phyloP scores from a whole-genome alignment of 1,140 invertebrate genomes.

The Myzus persicae region DNA sequence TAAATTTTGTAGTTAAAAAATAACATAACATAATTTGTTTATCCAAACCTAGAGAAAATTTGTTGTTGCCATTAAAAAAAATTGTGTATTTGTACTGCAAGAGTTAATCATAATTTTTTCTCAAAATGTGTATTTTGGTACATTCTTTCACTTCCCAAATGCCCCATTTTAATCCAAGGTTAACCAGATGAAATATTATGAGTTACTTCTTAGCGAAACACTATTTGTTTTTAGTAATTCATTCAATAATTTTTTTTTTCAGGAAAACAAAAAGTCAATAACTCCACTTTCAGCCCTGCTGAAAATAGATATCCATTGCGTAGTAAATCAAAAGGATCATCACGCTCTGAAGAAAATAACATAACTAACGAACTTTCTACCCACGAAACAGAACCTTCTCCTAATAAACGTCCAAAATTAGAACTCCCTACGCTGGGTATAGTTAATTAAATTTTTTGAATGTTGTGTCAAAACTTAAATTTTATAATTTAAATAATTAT shows the following conservation, averaged over 20 bases:
- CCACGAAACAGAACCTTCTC: slow-evolving; percentile 46
- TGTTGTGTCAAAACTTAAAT: neutral
- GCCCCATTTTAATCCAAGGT: no score
- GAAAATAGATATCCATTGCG: slow-evolving; percentile 54
- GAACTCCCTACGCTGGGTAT: slow-evolving; percentile 51
- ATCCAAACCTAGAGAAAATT: no score
- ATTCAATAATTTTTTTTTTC: neutral
- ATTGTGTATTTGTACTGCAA: no score
- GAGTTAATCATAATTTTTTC: no score
- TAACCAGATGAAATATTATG: neutral
- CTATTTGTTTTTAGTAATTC: neutral
- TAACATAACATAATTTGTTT: no score
- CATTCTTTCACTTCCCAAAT: neutral
- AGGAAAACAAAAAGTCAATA: slow-evolving; percentile 42
- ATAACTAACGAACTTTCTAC: neutral
- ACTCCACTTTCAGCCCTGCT: neutral
- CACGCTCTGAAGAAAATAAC: neutral
- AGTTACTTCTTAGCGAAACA: neutral
- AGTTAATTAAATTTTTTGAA: neutral
- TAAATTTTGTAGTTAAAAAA: no score
- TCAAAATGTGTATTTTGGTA: no score
- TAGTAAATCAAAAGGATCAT: slow-evolving; percentile 46
- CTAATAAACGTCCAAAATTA: slow-evolving; percentile 53
- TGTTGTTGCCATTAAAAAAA: no score
- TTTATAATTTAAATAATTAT: neutral